Percentiles rank a stretch among this genome's conserved stretches.
Conservation (phyloP, 2,888 invertebrate genomes). For the Ophioninae sp. region DNA sequence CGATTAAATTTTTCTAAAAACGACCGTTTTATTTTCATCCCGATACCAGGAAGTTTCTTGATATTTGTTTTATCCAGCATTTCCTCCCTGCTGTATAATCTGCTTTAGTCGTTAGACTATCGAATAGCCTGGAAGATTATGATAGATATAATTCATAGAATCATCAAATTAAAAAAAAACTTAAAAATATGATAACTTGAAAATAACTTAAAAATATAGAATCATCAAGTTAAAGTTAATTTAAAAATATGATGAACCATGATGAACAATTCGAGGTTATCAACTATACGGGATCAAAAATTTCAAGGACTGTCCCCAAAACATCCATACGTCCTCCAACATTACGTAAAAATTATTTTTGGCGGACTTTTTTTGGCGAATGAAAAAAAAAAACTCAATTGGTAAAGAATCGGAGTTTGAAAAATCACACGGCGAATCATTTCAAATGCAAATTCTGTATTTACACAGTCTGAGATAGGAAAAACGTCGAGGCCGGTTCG, state of each 20-base stretch:
- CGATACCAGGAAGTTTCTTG: not conserved
- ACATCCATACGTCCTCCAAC: too few species aligned
- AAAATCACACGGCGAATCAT: constrained; percentile 28
- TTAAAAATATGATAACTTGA: too few species aligned
- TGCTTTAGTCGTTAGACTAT: not conserved
- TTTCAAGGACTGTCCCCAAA: too few species aligned
- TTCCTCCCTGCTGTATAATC: not conserved
- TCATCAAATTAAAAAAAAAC: not conserved
- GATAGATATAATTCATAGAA: too few species aligned
- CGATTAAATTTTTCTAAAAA: not conserved
- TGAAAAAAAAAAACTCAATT: too few species aligned
- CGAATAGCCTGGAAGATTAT: too few species aligned
- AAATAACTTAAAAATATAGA: not conserved
- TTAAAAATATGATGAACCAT: too few species aligned
- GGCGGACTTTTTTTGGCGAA: too few species aligned
- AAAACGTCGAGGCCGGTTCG: constrained; percentile 17
- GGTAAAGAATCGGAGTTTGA: not conserved
- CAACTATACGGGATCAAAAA: too few species aligned
- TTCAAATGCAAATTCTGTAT: constrained; percentile 17
- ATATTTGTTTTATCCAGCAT: not conserved
- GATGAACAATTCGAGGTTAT: too few species aligned
- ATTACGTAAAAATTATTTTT: too few species aligned
- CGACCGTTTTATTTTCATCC: not conserved
- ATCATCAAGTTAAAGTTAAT: too few species aligned
- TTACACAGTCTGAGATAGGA: not conserved